These are phyloP conservation scores for Falco naumanni DNA, from an alignment of 2,797 vertebrate species.

Conservation along the genomic window DNA sequence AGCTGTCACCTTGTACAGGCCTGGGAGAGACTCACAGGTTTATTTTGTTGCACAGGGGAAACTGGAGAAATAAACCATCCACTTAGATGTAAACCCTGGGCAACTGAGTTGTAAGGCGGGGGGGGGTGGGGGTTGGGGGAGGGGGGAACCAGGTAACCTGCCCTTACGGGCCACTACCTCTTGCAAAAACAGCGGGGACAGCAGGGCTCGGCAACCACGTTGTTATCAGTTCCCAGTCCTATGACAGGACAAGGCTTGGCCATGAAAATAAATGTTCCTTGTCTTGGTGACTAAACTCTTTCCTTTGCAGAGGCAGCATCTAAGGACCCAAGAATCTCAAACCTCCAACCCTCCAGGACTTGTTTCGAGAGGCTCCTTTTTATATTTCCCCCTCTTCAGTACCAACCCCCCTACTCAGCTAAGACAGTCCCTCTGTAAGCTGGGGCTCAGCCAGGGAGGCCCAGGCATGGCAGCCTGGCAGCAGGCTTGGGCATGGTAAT, in stretches of 20 bases:
- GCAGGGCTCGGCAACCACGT: background rate
- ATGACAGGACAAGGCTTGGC: background rate
- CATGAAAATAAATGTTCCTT: background rate
- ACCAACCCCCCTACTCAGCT: background rate
- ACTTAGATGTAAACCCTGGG: background rate
- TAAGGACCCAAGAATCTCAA: background rate
- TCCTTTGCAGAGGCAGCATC: background rate
- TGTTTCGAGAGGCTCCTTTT: background rate
- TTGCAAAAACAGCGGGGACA: background rate
- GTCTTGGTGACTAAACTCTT: rapidly evolving
- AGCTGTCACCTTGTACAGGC: background rate
- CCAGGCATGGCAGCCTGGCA: rapidly evolving
- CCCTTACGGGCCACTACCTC: background rate
- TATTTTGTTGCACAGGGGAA: background rate
- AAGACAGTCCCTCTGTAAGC: background rate
- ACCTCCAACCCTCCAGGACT: background rate
- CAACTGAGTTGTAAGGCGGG: background rate
- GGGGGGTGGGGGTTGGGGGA: rapidly evolving
- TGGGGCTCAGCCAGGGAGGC: background rate
- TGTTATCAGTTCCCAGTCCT: background rate
- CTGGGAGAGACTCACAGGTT: background rate
- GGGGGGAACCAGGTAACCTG: background rate
- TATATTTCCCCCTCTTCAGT: background rate
- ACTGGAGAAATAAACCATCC: background rate
- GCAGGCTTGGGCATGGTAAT: rapidly evolving